These are phyloP conservation scores for Butorides virescens DNA, from an alignment of 2,113 vertebrate genomes.

Conservation along the genomic window DNA sequence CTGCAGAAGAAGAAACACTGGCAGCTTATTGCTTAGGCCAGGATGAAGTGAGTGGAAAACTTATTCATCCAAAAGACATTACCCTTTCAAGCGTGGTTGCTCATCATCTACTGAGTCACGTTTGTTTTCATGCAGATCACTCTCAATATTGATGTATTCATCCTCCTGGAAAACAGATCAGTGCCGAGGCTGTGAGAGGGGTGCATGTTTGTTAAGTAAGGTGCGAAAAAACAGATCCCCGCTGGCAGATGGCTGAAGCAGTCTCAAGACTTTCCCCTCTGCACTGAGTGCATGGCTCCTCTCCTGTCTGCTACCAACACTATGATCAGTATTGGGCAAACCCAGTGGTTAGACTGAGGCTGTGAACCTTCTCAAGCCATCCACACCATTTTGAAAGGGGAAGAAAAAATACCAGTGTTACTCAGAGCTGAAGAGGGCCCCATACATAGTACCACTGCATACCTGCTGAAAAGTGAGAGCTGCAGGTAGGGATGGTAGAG, in stretches of 20 bases:
- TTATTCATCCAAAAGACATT: conserved; percentile 35
- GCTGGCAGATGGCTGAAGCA: background rate
- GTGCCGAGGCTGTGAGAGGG: background rate
- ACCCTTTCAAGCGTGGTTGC: conserved; percentile 60
- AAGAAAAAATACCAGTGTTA: background rate
- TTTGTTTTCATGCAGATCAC: conserved; percentile 23
- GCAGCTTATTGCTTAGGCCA: background rate
- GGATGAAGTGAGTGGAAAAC: background rate
- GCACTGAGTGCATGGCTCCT: accelerated
- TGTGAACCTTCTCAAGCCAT: background rate
- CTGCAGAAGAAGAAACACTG: background rate
- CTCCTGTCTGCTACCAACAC: background rate
- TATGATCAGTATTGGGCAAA: background rate
- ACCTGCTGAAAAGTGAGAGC: accelerated
- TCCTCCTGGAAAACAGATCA: conserved; percentile 65
- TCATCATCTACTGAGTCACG: background rate
- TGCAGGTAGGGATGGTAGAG: background rate
- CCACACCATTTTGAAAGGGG: background rate
- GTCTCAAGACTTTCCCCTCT: background rate
- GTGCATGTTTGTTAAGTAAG: background rate
- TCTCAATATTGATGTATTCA: conserved; percentile 47
- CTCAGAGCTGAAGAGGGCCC: background rate
- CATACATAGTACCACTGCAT: background rate
- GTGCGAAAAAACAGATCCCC: background rate
- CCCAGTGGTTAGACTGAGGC: background rate